Conservation (phyloP, 2,797 vertebrate species). For the Chiloscyllium punctatum region DNA sequence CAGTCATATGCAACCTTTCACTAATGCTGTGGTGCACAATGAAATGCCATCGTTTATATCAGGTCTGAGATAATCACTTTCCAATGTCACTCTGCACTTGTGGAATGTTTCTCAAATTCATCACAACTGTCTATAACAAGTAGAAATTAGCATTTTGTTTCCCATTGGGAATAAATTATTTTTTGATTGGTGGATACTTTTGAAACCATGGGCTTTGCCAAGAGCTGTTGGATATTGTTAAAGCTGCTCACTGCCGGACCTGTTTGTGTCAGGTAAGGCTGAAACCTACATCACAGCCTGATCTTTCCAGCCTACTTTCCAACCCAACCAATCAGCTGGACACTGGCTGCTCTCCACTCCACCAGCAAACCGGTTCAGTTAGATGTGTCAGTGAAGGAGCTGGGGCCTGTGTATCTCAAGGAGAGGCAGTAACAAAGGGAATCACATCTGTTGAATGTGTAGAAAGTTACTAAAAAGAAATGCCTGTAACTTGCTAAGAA, state of each 20-base stretch:
- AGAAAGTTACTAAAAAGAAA: too few relatives aligned
- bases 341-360: too few relatives aligned
- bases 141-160: neutral
- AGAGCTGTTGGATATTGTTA: neutral
- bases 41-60: neutral
- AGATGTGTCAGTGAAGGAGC: too few relatives aligned
- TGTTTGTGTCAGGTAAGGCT: neutral
- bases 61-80: neutral
- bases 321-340: too few relatives aligned
- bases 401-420: too few relatives aligned
- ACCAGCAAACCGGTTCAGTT: too few relatives aligned
- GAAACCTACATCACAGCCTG: too few relatives aligned
- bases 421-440: too few relatives aligned
- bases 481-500: too few relatives aligned
- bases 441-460: too few relatives aligned
- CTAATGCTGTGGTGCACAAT: neutral
- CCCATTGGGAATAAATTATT: neutral
- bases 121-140: neutral
- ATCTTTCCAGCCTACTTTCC: too few relatives aligned
- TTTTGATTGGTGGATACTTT: neutral
- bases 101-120: neutral
- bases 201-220: neutral
- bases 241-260: neutral
- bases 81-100: neutral
- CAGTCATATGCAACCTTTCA: neutral